Percentiles rank a stretch among this genome's conserved stretches.
Conservation (phyloP, 2,888 invertebrate species). For the Lacanobia wlatinum region DNA sequence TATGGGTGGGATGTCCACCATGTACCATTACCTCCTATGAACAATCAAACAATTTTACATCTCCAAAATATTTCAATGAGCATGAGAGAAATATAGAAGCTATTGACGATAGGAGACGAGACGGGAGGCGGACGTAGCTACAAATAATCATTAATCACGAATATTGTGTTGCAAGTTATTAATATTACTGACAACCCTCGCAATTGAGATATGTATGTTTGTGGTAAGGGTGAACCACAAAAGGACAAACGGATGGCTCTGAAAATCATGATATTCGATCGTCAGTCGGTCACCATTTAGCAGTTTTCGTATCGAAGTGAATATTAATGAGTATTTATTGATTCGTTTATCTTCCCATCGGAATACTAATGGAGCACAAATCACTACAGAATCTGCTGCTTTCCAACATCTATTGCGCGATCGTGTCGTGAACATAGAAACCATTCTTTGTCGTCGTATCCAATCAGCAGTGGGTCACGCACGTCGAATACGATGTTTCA, state of each 20-base stretch:
- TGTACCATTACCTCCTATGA: neutral
- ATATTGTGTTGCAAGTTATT: constrained; percentile 48
- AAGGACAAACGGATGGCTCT: constrained; percentile 21
- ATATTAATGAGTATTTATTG: neutral
- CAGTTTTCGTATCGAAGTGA: neutral
- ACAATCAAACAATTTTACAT: neutral
- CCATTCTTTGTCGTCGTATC: too few species aligned
- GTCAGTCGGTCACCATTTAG: neutral
- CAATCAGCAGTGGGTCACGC: too few species aligned
- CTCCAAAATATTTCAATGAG: neutral
- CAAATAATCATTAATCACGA: constrained; percentile 45
- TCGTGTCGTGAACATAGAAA: too few species aligned
- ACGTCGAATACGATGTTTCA: too few species aligned
- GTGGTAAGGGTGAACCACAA: constrained; percentile 32
- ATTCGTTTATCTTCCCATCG: too few species aligned
- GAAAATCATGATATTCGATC: constrained; percentile 35
- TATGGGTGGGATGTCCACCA: too few species aligned
- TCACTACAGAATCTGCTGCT: too few species aligned
- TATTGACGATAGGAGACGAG: neutral
- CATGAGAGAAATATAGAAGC: neutral
- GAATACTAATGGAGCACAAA: too few species aligned
- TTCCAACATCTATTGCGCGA: too few species aligned
- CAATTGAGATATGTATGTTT: constrained; percentile 43
- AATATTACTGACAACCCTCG: constrained; percentile 43
- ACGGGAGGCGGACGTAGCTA: constrained; percentile 9